Conservation (phyloP, 1,140 invertebrate genomes). For the Trissolcus basalis region DNA sequence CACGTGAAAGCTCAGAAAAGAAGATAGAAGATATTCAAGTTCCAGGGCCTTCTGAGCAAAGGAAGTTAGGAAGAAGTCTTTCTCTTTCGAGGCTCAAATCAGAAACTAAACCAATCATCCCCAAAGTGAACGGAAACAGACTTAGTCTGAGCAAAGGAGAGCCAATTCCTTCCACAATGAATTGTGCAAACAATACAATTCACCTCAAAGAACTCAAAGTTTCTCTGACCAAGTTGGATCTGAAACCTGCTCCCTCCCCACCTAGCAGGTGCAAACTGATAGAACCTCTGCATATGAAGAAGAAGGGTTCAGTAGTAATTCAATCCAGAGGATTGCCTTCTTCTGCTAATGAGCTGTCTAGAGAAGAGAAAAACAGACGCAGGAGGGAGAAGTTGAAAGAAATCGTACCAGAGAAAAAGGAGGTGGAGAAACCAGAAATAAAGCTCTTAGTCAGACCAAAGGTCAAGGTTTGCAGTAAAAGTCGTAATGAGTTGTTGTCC, state of each 20-base stretch:
- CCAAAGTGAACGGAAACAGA: too few relatives aligned
- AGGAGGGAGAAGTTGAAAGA: slow-evolving; percentile 1
- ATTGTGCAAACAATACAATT: not conserved
- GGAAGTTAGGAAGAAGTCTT: too few relatives aligned
- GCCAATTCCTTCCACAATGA: too few relatives aligned
- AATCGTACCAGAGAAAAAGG: not conserved
- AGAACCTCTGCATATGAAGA: slow-evolving; percentile 1
- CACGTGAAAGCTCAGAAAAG: too few relatives aligned
- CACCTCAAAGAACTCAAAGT: not conserved
- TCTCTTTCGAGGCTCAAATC: too few relatives aligned
- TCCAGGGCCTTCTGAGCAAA: too few relatives aligned
- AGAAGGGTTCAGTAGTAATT: not conserved
- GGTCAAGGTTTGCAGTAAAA: slow-evolving; percentile 28
- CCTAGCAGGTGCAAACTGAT: not conserved
- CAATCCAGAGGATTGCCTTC: not conserved
- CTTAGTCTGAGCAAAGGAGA: too few relatives aligned
- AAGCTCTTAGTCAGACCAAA: slow-evolving; percentile 8
- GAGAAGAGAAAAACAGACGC: not conserved
- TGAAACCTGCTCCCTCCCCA: not conserved
- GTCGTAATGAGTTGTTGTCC: slow-evolving; percentile 24
- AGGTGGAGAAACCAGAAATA: not conserved
- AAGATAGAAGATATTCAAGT: too few relatives aligned
- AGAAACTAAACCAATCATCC: too few relatives aligned
- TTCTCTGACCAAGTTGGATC: not conserved
- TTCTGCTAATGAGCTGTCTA: not conserved